Evolutionary conservation across 1,140 invertebrate species (phyloP).

Genomic region (Euura lappo): DNA sequence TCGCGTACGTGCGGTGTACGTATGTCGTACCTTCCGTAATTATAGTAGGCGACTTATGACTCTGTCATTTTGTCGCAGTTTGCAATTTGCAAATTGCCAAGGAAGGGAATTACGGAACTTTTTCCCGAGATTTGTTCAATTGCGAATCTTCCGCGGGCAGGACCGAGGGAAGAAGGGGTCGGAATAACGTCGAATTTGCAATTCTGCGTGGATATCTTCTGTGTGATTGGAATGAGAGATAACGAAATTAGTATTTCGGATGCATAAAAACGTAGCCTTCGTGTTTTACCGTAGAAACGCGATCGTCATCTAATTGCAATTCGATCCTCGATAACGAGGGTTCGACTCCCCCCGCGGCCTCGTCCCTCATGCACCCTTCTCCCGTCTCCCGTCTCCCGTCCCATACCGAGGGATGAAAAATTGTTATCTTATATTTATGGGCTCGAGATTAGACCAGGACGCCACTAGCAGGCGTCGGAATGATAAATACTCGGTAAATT

Average conservation of each 20-base stretch:
- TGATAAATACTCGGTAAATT: constrained; percentile 3
- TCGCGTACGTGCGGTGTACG: no score
- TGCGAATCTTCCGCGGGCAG: background rate
- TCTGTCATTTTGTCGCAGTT: no score
- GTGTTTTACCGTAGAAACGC: background rate
- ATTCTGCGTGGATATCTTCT: background rate
- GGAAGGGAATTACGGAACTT: no score
- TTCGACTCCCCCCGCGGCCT: background rate
- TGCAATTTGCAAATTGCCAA: no score
- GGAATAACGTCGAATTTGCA: background rate
- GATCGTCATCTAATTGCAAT: constrained; percentile 7
- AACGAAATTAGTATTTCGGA: constrained; percentile 1
- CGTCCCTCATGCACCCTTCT: background rate
- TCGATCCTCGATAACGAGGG: constrained; percentile 6
- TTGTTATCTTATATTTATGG: constrained; percentile 7
- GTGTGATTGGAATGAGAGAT: constrained; percentile 2
- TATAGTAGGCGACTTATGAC: no score
- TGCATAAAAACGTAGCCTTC: background rate
- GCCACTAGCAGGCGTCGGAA: background rate
- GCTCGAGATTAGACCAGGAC: constrained; percentile 2
- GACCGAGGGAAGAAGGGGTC: background rate
- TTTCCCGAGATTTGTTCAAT: background rate
- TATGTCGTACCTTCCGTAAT: no score
- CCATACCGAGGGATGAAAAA: background rate
- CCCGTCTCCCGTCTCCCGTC: background rate